phyloP scores from a whole-genome alignment of 1,140 invertebrate species.

The Polypedilum pembai region DNA sequence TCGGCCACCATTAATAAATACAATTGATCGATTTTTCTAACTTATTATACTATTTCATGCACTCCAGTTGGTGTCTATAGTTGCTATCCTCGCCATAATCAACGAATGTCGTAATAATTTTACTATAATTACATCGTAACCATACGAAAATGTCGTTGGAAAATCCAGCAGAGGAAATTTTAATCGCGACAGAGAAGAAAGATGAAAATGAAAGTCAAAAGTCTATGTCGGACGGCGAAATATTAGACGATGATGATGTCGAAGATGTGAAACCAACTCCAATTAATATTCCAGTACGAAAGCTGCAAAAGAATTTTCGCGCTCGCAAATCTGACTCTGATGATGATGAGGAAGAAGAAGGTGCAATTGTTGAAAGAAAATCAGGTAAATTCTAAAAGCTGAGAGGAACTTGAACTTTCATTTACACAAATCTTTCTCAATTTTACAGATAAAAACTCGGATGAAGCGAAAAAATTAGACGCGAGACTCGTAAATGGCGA shows the following conservation, averaged over 20 bases:
- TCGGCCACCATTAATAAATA: too few species aligned
- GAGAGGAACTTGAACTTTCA: not conserved
- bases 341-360: not conserved
- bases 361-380: not conserved
- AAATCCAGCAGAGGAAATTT: not conserved
- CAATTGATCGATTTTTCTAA: too few species aligned
- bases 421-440: not conserved
- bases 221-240: conserved; percentile 2
- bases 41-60: too few species aligned
- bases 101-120: too few species aligned
- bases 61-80: too few species aligned
- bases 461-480: not conserved
- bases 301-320: not conserved
- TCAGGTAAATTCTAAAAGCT: not conserved
- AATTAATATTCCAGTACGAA: not conserved
- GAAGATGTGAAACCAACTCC: not conserved
- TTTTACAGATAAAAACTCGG: not conserved
- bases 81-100: too few species aligned
- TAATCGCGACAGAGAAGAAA: not conserved
- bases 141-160: not conserved
- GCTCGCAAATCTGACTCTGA: not conserved
- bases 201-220: conserved; percentile 20
- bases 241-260: not conserved
- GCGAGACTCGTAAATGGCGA: not conserved
- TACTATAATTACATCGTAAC: not conserved